Base-by-base conservation (phyloP, 2,797 vertebrate species). In the Hafferia zeledoni region DNA sequence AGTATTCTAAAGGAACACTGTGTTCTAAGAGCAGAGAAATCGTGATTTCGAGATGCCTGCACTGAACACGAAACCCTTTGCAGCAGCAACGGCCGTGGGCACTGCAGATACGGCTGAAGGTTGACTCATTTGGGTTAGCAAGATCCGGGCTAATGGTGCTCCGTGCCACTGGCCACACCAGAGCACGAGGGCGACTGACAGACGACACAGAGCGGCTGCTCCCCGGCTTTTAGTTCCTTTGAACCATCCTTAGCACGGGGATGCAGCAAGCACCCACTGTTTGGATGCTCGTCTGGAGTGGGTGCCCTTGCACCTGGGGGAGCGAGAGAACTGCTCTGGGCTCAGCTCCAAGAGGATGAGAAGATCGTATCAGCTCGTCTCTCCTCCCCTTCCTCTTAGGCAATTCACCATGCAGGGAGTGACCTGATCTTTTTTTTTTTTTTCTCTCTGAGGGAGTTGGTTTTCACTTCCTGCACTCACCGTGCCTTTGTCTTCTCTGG, bases 381-480 rank as follows among this genome's bases (percentile, higher is more conserved):
- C 96, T 95, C 87, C 89, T 95, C 95, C 91, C 93, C 76, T 90
- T 88, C 70, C 68, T 83, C 79, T 97, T 87, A 93, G 86, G 92
- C 71, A 86, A 91, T 13, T 35, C 75, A 25, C 46, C n/a, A 1
- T 2, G 47, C 71, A 83, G 85, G 75, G 95, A 94, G 94, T 78
- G 90, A 81, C 95, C 87, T 2, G 77, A 11, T 57, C 80, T 61
- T 47, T 78, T 41, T 28, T 5, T 50, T 20, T 10, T 14, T 5
- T 4, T 3, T 8, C 49, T 35, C 64, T 61, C 53, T 3, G 18
- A 16, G 78, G 88, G 89, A 75, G 95, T 98, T 91, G 96, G 93
- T 97, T 98, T 98, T 98, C 98, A 98, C 98, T 99, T 99, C 99
- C 98, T 98, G 98, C 87, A 24, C 94, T 87, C 89, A 57, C 89